Evolutionary conservation across 2,888 invertebrate species (phyloP).

Genomic region (Trichogramma dendrolimi): DNA sequence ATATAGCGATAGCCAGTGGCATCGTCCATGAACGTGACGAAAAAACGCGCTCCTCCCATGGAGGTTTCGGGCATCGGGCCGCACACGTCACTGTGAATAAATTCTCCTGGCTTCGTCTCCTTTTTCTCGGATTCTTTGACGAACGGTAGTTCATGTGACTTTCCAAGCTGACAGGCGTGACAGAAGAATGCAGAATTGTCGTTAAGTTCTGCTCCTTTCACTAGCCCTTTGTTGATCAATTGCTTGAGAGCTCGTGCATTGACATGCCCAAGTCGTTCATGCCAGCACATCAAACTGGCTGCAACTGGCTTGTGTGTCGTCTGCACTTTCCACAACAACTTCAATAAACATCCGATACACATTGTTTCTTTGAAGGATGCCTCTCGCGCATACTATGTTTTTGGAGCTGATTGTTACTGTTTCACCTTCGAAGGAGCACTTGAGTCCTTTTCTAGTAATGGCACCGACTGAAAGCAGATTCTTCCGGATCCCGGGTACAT

Average conservation of each 20-base stretch:
- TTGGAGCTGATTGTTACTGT: conserved; percentile 17
- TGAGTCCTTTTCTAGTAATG: conserved; percentile 28
- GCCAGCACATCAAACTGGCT: conserved; percentile 19
- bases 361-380: conserved; percentile 28
- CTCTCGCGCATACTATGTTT: conserved; percentile 19
- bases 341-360: conserved; percentile 31
- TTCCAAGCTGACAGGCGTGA: conserved; percentile 33
- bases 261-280: conserved; percentile 27
- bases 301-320: conserved; percentile 9
- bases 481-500: neutral
- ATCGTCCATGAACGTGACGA: conserved; percentile 33
- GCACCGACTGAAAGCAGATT: conserved; percentile 33
- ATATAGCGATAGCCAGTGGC: conserved; percentile 24
- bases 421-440: conserved; percentile 20
- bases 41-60: conserved; percentile 30
- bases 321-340: conserved; percentile 2
- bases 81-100: conserved; percentile 33
- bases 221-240: conserved; percentile 5
- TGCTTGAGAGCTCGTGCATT: conserved; percentile 14
- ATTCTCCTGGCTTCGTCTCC: conserved; percentile 21
- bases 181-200: conserved; percentile 28
- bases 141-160: conserved; percentile 27
- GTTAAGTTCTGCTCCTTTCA: conserved; percentile 13
- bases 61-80: conserved; percentile 33
- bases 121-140: neutral